Base-by-base conservation (phyloP, 2,888 invertebrate species). In the Phengaris arion region DNA sequence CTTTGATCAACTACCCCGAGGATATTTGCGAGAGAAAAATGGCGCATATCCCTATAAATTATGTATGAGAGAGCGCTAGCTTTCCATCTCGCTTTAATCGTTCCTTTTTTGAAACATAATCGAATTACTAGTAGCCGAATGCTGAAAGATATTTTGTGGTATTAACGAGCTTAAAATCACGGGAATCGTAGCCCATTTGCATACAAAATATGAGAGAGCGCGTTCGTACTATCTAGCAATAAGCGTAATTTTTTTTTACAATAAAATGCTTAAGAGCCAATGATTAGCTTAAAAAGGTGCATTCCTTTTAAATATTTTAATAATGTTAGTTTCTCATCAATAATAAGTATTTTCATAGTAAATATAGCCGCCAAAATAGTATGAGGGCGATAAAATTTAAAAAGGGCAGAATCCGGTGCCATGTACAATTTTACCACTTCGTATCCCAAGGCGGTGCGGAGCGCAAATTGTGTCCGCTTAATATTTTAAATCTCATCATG, bases 41-140 rank as follows among this genome's bases (percentile, higher is more conserved):
- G 59, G 22, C 59, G 59, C 10, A 59, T 59, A 22, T 59, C 59
- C 10, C 22, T 59, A 59, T 59, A 59, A 59, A 59, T 59, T 59
- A 59, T n/a, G 59, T 10, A 22, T 10, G 59, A 59, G 22, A 59
- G n/a, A 15, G 57, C 35, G 35, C 35, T 8, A 2, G 15, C 22
- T 22, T 22, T 59, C 2, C 22, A 22, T 59, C 15, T 15, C 59
- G 22, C 59, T 59, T 22, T 5, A 57, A 57, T 57, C 15, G 15
- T 22, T 57, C 10, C 10, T 52, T 52, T 52, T 52, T 52, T 52
- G 8, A 55, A n/a, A 55, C n/a, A n/a, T n/a, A 55, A 55, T 55
- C n/a, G 55, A 55, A 55, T 6, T 6, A 55, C n/a, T 55, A 55
- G 55, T n/a, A n/a, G 55, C 55, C 10, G 12, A 55, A 55, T 54